phyloP scores from a whole-genome alignment of 2,797 vertebrate species.

The Centropyge bicolor region DNA sequence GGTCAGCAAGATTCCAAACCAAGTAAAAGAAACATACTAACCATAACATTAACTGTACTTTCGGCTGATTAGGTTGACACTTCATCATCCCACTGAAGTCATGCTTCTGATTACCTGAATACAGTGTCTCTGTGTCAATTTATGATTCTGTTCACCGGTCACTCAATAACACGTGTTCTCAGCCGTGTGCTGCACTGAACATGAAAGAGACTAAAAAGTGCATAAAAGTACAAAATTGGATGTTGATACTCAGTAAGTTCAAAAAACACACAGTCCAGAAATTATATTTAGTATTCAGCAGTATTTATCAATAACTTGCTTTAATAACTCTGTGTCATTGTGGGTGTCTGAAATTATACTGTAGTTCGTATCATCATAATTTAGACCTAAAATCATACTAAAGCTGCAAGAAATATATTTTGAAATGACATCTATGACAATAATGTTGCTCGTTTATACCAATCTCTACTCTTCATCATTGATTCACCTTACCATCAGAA shows the following conservation, averaged over 20 bases:
- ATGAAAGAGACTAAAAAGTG: neutral
- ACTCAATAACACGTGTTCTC: neutral
- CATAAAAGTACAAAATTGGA: neutral
- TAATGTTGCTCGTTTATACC: neutral
- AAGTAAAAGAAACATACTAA: neutral
- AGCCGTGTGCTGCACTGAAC: neutral
- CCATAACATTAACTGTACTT: neutral
- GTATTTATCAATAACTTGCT: no score
- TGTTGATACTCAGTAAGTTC: neutral
- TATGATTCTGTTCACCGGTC: no score
- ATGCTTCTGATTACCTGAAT: no score
- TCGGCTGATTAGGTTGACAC: neutral
- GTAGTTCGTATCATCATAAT: neutral
- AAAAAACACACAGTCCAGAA: neutral
- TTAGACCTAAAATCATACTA: neutral
- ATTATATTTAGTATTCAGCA: no score
- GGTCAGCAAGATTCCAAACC: conserved; percentile 37
- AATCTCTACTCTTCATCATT: neutral
- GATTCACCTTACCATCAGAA: neutral
- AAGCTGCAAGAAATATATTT: neutral
- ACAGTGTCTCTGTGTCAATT: no score
- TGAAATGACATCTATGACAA: neutral
- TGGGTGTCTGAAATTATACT: neutral
- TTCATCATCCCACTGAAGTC: no score
- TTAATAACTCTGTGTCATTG: no score